Conservation (phyloP, 92 coral and sea anemone genomes). For the Scolanthus callimorphus region DNA sequence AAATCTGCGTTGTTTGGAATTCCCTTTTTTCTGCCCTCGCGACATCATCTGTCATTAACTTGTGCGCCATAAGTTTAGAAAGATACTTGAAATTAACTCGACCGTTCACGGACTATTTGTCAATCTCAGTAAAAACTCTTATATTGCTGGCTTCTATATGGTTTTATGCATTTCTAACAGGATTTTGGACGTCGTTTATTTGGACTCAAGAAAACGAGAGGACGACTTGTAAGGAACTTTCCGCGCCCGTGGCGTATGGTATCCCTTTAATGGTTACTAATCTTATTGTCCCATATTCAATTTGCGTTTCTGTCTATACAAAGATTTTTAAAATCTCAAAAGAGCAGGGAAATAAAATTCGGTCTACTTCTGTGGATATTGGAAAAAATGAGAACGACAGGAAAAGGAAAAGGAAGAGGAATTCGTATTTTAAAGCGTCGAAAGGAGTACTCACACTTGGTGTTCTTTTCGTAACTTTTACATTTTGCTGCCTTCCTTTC, state of each 20-base stretch:
- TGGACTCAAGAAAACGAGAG: background rate
- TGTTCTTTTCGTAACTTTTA: background rate
- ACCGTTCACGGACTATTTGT: background rate
- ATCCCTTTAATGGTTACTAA: background rate
- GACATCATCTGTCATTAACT: background rate
- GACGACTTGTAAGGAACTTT: background rate
- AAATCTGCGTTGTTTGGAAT: background rate
- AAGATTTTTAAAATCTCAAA: background rate
- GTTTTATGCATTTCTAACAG: background rate
- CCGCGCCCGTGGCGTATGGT: background rate
- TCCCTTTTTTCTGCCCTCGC: background rate
- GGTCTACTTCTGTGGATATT: background rate
- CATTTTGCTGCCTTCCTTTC: background rate
- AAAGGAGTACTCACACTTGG: background rate
- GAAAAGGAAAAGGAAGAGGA: background rate
- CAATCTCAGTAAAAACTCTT: background rate
- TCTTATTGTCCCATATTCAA: background rate
- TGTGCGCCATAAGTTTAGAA: background rate
- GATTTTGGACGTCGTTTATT: background rate
- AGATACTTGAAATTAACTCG: background rate
- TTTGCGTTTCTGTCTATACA: background rate
- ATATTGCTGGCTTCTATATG: background rate
- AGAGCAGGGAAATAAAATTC: background rate
- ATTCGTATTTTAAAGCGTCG: background rate
- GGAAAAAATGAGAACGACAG: background rate